These are phyloP conservation scores for Cyphomyrmex costatus DNA, from an alignment of 1,140 invertebrate species.

Conservation along the genomic window DNA sequence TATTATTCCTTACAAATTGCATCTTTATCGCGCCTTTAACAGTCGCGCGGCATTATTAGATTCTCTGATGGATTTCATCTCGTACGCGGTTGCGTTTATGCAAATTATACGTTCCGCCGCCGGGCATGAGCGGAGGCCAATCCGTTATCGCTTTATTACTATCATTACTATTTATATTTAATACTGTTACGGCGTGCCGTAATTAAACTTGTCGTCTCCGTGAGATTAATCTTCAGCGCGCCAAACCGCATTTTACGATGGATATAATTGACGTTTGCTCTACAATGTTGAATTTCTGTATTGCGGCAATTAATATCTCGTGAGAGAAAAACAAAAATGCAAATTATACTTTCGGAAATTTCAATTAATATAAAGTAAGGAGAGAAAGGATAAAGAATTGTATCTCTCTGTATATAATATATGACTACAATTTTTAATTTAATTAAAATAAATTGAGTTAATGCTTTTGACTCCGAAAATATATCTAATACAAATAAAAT, in stretches of 20 bases:
- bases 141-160: constrained; percentile 44
- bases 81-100: constrained; percentile 32
- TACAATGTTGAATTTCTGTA: constrained; percentile 2
- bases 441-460: too few species aligned
- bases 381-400: neutral
- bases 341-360: neutral
- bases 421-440: too few species aligned
- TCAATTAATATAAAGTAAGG: neutral
- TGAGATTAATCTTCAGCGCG: constrained; percentile 8
- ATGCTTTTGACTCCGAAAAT: too few species aligned
- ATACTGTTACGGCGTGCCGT: neutral
- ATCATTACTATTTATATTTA: constrained; percentile 51
- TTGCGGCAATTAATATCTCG: neutral
- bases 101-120: constrained; percentile 22
- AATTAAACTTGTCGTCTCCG: constrained; percentile 35
- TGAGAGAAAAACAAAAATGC: neutral
- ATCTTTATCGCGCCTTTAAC: constrained; percentile 31
- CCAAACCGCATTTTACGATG: neutral
- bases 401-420: neutral
- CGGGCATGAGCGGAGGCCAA: constrained; percentile 16
- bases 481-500: too few species aligned
- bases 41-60: neutral
- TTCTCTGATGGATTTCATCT: constrained; percentile 32
- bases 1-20: constrained; percentile 47
- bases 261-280: constrained; percentile 19